phyloP scores from a whole-genome alignment of 2,113 vertebrate species.

The Pteruthius melanotis region DNA sequence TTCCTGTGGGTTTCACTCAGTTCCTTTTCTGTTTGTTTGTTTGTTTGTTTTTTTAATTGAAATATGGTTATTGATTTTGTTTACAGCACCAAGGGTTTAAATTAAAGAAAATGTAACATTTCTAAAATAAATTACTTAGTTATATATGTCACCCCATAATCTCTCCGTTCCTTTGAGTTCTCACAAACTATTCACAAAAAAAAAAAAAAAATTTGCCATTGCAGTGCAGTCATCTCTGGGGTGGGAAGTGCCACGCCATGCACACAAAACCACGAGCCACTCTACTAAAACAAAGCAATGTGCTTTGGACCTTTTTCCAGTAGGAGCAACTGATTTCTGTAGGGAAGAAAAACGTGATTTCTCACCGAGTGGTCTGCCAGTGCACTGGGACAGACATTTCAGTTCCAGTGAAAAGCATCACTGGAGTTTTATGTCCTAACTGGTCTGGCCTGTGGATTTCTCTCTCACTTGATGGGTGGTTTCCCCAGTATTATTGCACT shows the following conservation, averaged over 20 bases:
- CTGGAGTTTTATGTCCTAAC: not conserved
- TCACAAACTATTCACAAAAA: not conserved
- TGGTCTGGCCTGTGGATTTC: not conserved
- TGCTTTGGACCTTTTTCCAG: not conserved
- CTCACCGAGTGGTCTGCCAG: not conserved
- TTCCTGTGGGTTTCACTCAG: not conserved
- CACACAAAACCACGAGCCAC: not conserved
- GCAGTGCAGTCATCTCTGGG: not conserved
- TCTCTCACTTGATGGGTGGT: not conserved
- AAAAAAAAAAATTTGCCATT: not conserved
- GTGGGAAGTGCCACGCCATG: not conserved
- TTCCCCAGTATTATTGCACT: not conserved
- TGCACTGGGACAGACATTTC: not conserved
- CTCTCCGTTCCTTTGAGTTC: not conserved
- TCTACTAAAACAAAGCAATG: not conserved
- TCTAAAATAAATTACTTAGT: not conserved
- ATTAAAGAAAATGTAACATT: conserved; percentile 14
- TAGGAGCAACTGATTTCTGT: not conserved
- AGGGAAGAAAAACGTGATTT: not conserved
- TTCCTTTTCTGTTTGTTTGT: not conserved
- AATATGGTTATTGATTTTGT: conserved; percentile 19
- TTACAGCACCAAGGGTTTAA: not conserved
- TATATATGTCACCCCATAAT: not conserved
- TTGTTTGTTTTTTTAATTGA: not conserved
- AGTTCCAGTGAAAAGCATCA: not conserved